These are phyloP conservation scores for Auanema sp. DNA, from an alignment of 2,888 invertebrate genomes.

Conservation along the genomic window DNA sequence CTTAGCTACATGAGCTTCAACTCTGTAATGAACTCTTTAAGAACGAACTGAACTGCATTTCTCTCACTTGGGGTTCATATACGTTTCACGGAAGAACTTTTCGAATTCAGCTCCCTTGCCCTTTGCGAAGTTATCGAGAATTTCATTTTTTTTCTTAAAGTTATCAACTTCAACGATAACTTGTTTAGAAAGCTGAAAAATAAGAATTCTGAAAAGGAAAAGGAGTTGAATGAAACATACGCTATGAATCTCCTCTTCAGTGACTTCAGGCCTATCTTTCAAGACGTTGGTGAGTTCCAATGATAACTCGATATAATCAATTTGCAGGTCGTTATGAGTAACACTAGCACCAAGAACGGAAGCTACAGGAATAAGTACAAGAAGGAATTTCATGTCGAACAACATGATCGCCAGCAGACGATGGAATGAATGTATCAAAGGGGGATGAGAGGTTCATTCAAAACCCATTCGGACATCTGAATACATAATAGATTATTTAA, in stretches of 20 bases:
- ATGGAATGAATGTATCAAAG: too few species aligned
- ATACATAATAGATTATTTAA: too few species aligned
- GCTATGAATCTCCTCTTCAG: constrained; percentile 12
- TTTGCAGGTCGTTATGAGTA: not conserved
- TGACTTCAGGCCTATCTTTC: constrained; percentile 12
- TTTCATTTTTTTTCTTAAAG: not conserved
- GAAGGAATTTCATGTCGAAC: not conserved
- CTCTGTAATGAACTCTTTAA: constrained; percentile 6
- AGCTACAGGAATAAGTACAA: constrained; percentile 1
- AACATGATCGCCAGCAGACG: too few species aligned
- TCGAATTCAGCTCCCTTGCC: too few species aligned
- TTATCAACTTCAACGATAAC: too few species aligned
- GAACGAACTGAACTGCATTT: too few species aligned
- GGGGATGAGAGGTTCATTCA: too few species aligned
- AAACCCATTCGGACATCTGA: too few species aligned
- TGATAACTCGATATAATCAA: constrained; percentile 13
- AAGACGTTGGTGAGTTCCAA: constrained; percentile 10
- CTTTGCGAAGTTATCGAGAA: not conserved
- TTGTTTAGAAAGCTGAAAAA: not conserved
- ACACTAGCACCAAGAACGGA: not conserved
- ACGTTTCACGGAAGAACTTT: not conserved
- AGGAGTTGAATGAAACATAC: constrained; percentile 6
- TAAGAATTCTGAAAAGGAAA: not conserved
- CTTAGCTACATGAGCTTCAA: not conserved
- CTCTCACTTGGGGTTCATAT: constrained; percentile 12